Conservation (phyloP, 1,140 invertebrate genomes). For the Macrobrachium rosenbergii region DNA sequence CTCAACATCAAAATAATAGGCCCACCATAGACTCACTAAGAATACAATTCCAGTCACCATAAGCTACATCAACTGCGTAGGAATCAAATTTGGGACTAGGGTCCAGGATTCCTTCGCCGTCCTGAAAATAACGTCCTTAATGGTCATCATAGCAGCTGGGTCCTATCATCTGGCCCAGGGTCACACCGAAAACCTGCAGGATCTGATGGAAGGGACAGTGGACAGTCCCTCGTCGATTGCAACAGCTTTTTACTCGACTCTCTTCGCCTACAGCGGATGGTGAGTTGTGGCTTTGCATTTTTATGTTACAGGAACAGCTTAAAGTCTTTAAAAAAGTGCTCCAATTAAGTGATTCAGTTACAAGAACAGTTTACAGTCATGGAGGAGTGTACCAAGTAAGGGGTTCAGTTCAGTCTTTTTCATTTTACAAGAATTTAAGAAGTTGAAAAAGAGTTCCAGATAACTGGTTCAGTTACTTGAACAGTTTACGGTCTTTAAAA, state of each 20-base stretch:
- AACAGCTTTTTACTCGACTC: conserved; percentile 90
- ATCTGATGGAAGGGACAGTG: conserved; percentile 75
- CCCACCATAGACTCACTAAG: no score
- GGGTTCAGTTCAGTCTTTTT: no score
- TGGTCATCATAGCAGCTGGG: conserved; percentile 86
- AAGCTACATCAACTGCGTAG: conserved; percentile 53
- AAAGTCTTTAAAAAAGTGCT: background rate
- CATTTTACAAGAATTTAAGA: no score
- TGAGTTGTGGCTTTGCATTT: conserved; percentile 33
- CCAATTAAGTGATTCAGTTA: background rate
- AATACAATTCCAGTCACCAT: conserved; percentile 75
- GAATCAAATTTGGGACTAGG: conserved; percentile 71
- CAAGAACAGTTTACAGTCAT: no score
- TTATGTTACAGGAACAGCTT: background rate
- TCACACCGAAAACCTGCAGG: conserved; percentile 73
- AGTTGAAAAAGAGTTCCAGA: no score
- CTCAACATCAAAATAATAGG: no score
- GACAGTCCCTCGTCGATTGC: conserved; percentile 74
- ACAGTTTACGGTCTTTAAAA: no score
- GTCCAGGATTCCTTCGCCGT: conserved; percentile 90
- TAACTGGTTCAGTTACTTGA: no score
- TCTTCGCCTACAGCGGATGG: conserved; percentile 96
- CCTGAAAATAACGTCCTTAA: conserved; percentile 85
- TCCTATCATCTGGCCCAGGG: conserved; percentile 73
- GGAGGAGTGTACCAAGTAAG: no score